Evolutionary conservation across 2,113 vertebrate species (phyloP).

Genomic region (Ursus arctos): DNA sequence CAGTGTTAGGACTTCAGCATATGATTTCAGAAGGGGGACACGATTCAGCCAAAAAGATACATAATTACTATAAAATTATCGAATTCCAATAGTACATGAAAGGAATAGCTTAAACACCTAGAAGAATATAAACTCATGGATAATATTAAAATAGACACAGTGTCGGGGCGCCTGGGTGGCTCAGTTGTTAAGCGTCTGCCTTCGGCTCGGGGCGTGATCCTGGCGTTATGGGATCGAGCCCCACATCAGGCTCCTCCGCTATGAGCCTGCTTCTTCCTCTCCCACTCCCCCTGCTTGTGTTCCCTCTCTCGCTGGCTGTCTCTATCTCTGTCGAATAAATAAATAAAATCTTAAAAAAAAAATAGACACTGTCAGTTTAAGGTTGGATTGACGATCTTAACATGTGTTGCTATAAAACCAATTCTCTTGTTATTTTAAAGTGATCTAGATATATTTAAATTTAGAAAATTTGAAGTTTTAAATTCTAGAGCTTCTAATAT

Average conservation of each 20-base stretch:
- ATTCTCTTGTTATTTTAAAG: neutral
- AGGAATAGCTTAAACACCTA: neutral
- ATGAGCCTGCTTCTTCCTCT: too few species aligned
- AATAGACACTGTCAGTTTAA: neutral
- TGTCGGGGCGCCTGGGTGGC: too few species aligned
- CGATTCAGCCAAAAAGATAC: accelerated
- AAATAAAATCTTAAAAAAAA: neutral
- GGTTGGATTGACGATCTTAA: neutral
- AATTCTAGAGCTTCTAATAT: neutral
- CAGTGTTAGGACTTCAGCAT: neutral
- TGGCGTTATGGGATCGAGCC: too few species aligned
- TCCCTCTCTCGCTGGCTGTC: too few species aligned
- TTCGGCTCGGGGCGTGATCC: too few species aligned
- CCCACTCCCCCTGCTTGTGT: too few species aligned
- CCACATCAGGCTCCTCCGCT: too few species aligned
- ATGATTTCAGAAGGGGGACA: neutral
- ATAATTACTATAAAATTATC: neutral
- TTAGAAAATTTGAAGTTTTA: neutral
- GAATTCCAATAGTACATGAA: neutral
- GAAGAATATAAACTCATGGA: neutral
- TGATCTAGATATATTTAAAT: neutral
- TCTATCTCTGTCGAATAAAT: too few species aligned
- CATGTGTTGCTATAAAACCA: neutral
- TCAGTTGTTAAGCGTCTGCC: too few species aligned
- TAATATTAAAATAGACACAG: neutral